These are phyloP conservation scores for Gymnosoma rotundatum DNA, from an alignment of 2,888 invertebrate species.

Conservation along the genomic window DNA sequence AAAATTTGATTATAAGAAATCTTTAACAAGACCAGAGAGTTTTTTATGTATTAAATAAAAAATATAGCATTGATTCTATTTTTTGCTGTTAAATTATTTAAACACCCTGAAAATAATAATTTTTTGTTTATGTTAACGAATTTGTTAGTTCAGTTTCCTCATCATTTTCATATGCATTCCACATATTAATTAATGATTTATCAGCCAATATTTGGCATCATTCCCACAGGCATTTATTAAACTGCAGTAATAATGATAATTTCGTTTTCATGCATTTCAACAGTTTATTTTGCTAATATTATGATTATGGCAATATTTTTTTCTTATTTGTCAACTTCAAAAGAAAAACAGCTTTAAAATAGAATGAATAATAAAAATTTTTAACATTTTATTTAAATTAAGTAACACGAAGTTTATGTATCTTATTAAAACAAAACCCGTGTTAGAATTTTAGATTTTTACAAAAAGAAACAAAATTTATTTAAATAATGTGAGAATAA, in stretches of 20 bases:
- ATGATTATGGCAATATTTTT: slow-evolving; percentile 41
- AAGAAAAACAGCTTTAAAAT: slow-evolving; percentile 10
- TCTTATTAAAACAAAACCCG: slow-evolving; percentile 30
- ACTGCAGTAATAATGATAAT: slow-evolving; percentile 39
- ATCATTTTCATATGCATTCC: not conserved
- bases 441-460: not conserved
- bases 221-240: slow-evolving; percentile 53
- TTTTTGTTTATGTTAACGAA: no score
- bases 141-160: no score
- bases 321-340: slow-evolving; percentile 39
- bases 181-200: slow-evolving; percentile 59
- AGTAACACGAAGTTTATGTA: slow-evolving; percentile 29
- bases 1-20: no score
- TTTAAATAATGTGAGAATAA: slow-evolving; percentile 38
- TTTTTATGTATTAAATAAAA: no score
- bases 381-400: slow-evolving; percentile 68
- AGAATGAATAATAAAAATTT: slow-evolving; percentile 46
- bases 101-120: no score
- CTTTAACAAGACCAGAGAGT: no score
- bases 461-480: not conserved
- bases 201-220: slow-evolving; percentile 61
- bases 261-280: slow-evolving; percentile 44
- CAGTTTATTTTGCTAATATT: slow-evolving; percentile 32
- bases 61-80: no score
- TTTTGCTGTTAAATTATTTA: no score